These are phyloP conservation scores for Stichopus chloronotus DNA, from an alignment of 35 echinoderm and acorn worm species.

Conservation along the genomic window DNA sequence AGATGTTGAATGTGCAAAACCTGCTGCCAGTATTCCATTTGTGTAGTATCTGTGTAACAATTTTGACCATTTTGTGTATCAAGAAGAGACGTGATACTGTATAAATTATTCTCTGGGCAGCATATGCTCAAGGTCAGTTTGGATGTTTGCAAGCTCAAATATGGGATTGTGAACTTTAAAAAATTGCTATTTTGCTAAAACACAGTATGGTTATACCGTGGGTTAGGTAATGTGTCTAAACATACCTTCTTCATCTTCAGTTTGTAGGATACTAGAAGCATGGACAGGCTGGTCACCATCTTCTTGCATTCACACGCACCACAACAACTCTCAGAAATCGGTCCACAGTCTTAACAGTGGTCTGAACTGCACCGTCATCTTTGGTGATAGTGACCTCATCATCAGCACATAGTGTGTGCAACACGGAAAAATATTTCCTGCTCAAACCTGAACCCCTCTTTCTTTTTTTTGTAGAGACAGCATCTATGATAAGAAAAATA, in stretches of 20 bases:
- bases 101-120: too few relatives aligned
- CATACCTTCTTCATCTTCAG: not conserved
- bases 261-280: not conserved
- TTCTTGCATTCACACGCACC: not conserved
- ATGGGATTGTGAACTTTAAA: not conserved
- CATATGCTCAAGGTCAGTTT: not conserved
- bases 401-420: slow-evolving; percentile 13
- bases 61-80: too few relatives aligned
- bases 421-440: slow-evolving; percentile 9
- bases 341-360: slow-evolving; percentile 12
- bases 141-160: slow-evolving; percentile 5
- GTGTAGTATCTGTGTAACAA: too few relatives aligned
- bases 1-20: too few relatives aligned
- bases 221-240: not conserved
- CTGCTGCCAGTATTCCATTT: too few relatives aligned
- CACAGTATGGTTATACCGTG: not conserved
- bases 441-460: not conserved
- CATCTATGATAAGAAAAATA: not conserved
- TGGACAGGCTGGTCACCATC: not conserved
- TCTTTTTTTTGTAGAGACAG: not conserved
- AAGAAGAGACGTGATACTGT: too few relatives aligned
- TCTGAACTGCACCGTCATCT: not conserved
- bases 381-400: not conserved
- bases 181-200: slow-evolving; percentile 16
- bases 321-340: not conserved